Evolutionary conservation across 2,113 vertebrate genomes (phyloP).

Genomic region (Athene noctua): DNA sequence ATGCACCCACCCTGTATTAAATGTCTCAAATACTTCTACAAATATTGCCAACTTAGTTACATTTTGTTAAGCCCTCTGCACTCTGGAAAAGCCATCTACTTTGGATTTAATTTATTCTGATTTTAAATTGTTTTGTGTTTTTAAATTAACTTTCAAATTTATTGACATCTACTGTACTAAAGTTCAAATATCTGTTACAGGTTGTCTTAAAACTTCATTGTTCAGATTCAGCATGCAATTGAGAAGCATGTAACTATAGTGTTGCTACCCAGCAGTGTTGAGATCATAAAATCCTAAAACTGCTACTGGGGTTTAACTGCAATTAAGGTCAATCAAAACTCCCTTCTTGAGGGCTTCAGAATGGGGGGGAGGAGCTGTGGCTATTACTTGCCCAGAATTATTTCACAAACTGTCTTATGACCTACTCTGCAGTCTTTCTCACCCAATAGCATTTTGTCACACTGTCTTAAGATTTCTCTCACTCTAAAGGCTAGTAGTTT

Average conservation of each 20-base stretch:
- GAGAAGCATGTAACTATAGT: neutral
- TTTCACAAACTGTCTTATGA: neutral
- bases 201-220: neutral
- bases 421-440: neutral
- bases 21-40: neutral
- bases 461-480: neutral
- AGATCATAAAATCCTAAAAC: neutral
- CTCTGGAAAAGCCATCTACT: neutral
- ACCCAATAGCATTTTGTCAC: neutral
- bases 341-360: neutral
- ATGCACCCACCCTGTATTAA: neutral
- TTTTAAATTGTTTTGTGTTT: neutral
- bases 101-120: neutral
- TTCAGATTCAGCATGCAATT: neutral
- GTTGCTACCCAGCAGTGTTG: neutral
- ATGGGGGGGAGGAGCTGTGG: neutral
- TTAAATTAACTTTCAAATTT: neutral
- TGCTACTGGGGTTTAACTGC: neutral
- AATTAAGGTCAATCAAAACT: neutral
- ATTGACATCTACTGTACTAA: neutral
- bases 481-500: neutral
- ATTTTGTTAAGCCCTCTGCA: neutral
- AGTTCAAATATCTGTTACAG: neutral
- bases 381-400: neutral
- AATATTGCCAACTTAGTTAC: neutral